These are phyloP conservation scores for Crematogaster levior DNA, from an alignment of 2,888 invertebrate species.

Conservation along the genomic window DNA sequence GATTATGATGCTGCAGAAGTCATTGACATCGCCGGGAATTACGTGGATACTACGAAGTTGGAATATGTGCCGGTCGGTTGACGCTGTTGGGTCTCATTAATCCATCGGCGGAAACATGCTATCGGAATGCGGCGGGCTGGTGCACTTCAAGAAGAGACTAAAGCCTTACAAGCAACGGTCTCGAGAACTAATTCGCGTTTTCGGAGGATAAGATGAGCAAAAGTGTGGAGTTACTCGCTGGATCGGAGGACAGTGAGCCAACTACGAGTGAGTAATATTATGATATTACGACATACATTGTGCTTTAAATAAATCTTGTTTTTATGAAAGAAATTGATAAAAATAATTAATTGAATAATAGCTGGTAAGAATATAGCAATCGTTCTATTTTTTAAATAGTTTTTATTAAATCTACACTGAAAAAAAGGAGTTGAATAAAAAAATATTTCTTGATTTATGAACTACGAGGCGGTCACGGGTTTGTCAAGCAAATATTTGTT, in stretches of 20 bases:
- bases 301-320: background rate
- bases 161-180: conserved; percentile 72
- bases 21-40: conserved; percentile 8
- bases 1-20: conserved; percentile 37
- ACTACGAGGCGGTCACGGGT: no score
- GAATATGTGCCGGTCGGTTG: conserved; percentile 62
- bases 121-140: conserved; percentile 75
- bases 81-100: conserved; percentile 70
- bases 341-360: background rate
- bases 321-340: background rate
- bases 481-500: no score
- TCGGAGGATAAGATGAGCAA: conserved; percentile 82
- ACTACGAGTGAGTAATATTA: conserved; percentile 73
- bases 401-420: background rate
- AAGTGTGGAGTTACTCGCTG: conserved; percentile 83
- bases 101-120: conserved; percentile 77
- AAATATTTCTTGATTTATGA: no score
- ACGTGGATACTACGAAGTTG: conserved; percentile 30
- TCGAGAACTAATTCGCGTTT: conserved; percentile 64
- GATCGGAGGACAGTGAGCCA: conserved; percentile 82
- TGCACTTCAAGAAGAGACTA: conserved; percentile 81
- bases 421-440: no score
- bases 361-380: no score
- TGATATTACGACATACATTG: background rate
- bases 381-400: background rate